phyloP scores from a whole-genome alignment of 1,140 invertebrate species.

The Myzus persicae region DNA sequence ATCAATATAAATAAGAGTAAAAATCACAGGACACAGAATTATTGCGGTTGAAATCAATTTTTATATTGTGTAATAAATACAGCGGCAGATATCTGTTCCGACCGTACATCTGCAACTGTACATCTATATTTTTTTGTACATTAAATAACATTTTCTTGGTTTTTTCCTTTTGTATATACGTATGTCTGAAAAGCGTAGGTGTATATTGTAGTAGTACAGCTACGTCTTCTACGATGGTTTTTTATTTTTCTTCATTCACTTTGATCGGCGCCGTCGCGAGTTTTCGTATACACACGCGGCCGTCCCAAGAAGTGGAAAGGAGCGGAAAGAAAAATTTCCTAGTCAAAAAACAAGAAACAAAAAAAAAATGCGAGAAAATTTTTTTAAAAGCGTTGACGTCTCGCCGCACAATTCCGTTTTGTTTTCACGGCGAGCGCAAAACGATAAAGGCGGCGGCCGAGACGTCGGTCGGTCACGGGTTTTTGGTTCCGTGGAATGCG shows the following conservation, averaged over 20 bases:
- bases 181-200: background rate
- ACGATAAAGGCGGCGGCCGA: constrained; percentile 15
- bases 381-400: background rate
- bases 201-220: background rate
- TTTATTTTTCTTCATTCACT: background rate
- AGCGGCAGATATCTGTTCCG: background rate
- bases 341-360: background rate
- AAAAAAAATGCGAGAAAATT: background rate
- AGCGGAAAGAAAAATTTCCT: background rate
- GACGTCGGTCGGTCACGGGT: constrained; percentile 33
- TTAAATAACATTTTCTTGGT: background rate
- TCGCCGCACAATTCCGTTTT: constrained; percentile 16
- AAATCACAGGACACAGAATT: background rate
- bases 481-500: constrained; percentile 51
- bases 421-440: background rate
- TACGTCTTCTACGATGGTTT: background rate
- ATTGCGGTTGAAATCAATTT: background rate
- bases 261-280: background rate
- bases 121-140: too few species aligned
- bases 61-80: background rate
- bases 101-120: background rate
- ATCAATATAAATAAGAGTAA: background rate
- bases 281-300: background rate
- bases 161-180: background rate
- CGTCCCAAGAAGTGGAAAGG: background rate